Evolutionary conservation across 2,797 vertebrate species (phyloP).

Genomic region (Sardinella longiceps): DNA sequence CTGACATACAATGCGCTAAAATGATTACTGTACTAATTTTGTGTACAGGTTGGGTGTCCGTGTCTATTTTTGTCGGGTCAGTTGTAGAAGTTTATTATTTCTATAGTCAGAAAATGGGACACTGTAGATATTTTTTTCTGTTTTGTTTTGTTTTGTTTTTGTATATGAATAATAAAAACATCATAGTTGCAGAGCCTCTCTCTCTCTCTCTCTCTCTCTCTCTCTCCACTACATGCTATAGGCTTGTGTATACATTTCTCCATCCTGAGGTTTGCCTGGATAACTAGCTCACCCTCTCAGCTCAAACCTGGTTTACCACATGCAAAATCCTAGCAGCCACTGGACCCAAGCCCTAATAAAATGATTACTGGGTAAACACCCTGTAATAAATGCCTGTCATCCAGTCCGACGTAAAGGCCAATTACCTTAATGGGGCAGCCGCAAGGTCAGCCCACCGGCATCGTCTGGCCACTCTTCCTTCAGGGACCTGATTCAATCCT

Average conservation of each 20-base stretch:
- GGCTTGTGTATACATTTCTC: constrained; percentile 28
- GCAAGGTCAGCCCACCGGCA: constrained; percentile 45
- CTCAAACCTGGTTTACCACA: constrained; percentile 24
- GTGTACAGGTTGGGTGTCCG: too few relatives aligned
- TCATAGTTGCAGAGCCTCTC: neutral
- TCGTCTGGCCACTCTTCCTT: constrained; percentile 27
- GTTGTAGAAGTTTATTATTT: too few relatives aligned
- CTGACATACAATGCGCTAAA: too few relatives aligned
- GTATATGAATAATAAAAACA: too few relatives aligned
- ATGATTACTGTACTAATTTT: too few relatives aligned
- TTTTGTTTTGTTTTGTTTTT: neutral
- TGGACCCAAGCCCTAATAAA: constrained; percentile 45
- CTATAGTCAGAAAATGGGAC: too few relatives aligned
- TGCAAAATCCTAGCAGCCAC: constrained; percentile 8
- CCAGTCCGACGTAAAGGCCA: constrained; percentile 52
- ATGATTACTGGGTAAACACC: constrained; percentile 46
- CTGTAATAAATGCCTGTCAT: constrained; percentile 50
- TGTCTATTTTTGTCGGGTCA: too few relatives aligned
- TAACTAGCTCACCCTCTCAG: neutral
- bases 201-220: neutral
- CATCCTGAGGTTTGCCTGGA: neutral
- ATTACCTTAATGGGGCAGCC: constrained; percentile 54
- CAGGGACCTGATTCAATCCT: constrained; percentile 39
- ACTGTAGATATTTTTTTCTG: too few relatives aligned
- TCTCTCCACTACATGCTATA: neutral